These are phyloP conservation scores for Macrotis lagotis DNA, from an alignment of 2,113 vertebrate genomes.

Conservation along the genomic window DNA sequence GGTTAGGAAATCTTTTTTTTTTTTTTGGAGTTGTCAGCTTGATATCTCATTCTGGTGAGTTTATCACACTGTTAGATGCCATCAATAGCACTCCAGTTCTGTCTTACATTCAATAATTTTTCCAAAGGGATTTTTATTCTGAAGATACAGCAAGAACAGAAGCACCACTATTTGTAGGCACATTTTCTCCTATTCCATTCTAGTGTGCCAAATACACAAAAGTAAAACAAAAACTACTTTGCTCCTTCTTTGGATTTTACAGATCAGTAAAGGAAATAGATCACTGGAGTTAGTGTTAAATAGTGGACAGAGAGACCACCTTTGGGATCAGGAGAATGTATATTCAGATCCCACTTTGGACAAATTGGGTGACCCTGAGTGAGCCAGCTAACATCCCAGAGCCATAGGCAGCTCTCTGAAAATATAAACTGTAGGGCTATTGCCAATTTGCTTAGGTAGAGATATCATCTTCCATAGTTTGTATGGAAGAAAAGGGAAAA, in stretches of 20 bases:
- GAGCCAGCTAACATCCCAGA: background rate
- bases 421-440: background rate
- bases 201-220: background rate
- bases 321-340: background rate
- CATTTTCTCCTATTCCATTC: background rate
- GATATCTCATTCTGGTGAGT: background rate
- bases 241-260: background rate
- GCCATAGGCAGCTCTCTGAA: background rate
- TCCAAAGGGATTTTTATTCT: background rate
- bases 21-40: too few relatives aligned
- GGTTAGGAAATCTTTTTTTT: background rate
- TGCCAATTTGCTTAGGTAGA: background rate
- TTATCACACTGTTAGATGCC: background rate
- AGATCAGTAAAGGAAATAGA: background rate
- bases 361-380: background rate
- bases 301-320: background rate
- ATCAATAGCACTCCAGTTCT: background rate
- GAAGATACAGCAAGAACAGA: background rate
- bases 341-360: background rate
- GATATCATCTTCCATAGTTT: background rate
- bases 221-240: background rate
- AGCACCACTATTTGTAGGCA: background rate
- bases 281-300: background rate
- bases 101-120: background rate
- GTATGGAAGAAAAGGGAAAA: background rate